These are phyloP conservation scores for Drosophila kambysellisi DNA, from an alignment of 2,888 invertebrate species.

Conservation along the genomic window DNA sequence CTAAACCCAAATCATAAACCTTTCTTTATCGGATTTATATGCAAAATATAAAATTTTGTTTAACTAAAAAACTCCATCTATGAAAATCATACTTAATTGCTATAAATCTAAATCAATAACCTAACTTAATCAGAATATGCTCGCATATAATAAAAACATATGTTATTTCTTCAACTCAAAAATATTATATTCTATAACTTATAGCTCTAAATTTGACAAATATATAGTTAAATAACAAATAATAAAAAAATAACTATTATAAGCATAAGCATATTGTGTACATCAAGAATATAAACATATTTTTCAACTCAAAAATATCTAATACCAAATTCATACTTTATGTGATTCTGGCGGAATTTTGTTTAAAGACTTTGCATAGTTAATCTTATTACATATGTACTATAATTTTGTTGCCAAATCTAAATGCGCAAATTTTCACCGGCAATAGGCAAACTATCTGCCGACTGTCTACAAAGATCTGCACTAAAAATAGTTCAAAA, in stretches of 20 bases:
- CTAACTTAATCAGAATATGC: not conserved
- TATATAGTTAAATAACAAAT: not conserved
- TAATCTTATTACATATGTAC: not conserved
- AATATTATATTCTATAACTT: not conserved
- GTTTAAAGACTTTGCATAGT: not conserved
- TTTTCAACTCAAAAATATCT: not conserved
- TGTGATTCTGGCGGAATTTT: not conserved
- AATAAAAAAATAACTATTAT: not conserved
- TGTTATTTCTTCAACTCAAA: not conserved
- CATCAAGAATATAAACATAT: not conserved
- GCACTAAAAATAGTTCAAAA: conserved; percentile 74
- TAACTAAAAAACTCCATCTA: not conserved
- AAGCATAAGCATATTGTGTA: not conserved
- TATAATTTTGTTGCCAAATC: conserved; percentile 16
- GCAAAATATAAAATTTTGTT: not conserved
- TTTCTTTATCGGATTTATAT: not conserved
- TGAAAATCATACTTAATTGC: not conserved
- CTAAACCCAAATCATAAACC: not conserved
- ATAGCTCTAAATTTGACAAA: not conserved
- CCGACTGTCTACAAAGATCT: conserved; percentile 50
- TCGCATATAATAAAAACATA: not conserved
- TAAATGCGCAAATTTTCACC: conserved; percentile 44
- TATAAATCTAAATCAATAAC: not conserved
- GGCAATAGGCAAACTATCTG: conserved; percentile 34
- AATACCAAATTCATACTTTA: not conserved